A percentile compares a stretch with the other conserved stretches of the same genome.
These are phyloP conservation scores for Phyllotis vaccarum DNA, from an alignment of 2,797 vertebrate genomes.

Conservation along the genomic window DNA sequence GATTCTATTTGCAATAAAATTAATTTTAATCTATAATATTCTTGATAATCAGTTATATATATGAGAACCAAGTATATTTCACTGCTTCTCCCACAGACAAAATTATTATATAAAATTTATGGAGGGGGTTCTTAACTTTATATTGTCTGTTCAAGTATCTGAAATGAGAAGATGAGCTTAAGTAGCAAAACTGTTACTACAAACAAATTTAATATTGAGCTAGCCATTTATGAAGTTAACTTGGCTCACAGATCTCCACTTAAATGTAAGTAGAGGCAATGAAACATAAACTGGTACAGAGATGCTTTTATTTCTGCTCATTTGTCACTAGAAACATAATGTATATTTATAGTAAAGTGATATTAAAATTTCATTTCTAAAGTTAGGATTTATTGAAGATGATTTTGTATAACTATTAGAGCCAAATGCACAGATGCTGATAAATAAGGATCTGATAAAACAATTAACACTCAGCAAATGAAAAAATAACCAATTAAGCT, in stretches of 20 bases:
- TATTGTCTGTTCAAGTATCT: constrained; percentile 3
- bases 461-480: not conserved
- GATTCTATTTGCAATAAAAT: constrained; percentile 23
- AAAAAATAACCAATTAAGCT: not conserved
- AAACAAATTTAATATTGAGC: not conserved
- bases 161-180: not conserved
- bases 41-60: not conserved
- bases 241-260: not conserved
- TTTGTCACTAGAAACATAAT: constrained; percentile 5
- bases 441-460: not conserved
- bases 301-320: not conserved
- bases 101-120: not conserved
- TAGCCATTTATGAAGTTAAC: not conserved
- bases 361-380: constrained; percentile 34
- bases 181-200: not conserved
- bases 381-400: constrained; percentile 15
- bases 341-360: not conserved
- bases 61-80: not conserved
- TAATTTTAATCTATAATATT: not conserved
- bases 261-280: not conserved
- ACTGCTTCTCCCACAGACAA: not conserved
- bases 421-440: not conserved
- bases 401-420: not conserved
- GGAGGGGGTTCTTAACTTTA: not conserved
- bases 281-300: not conserved